phyloP scores from a whole-genome alignment of 2,113 vertebrate species.

The Colius striatus region DNA sequence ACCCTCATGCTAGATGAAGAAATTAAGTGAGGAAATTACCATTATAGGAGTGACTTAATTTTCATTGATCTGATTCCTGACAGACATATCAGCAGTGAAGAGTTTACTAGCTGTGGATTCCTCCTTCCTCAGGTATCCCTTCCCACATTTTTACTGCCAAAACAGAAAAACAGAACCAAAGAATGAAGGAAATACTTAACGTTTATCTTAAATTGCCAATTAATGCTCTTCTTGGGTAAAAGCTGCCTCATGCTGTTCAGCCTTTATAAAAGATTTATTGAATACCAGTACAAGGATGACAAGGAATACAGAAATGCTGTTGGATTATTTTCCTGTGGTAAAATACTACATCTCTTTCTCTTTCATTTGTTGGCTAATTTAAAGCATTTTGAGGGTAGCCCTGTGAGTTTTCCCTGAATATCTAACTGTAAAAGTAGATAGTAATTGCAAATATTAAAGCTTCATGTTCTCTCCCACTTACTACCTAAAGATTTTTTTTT shows the following conservation, averaged over 20 bases:
- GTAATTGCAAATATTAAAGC: not conserved
- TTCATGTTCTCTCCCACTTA: not conserved
- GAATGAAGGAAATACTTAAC: not conserved
- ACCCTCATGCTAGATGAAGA: not conserved
- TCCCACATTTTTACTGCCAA: not conserved
- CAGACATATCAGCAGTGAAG: not conserved
- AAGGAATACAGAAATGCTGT: not conserved
- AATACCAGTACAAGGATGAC: not conserved
- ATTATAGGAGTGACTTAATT: constrained; percentile 1
- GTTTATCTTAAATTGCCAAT: not conserved
- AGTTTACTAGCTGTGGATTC: not conserved
- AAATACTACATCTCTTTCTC: not conserved
- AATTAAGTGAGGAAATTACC: constrained; percentile 31
- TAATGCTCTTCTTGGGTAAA: not conserved
- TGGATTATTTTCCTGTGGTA: not conserved
- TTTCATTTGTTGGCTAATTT: not conserved
- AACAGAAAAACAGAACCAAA: not conserved
- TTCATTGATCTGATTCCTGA: constrained; percentile 22
- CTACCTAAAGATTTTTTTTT: not conserved
- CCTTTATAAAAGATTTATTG: not conserved
- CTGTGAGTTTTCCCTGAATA: not conserved
- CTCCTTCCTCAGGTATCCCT: not conserved
- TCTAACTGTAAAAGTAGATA: not conserved
- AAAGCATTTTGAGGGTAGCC: not conserved
- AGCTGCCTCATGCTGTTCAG: not conserved